phyloP scores from a whole-genome alignment of 2,113 vertebrate genomes.

The Atractosteus spatula region DNA sequence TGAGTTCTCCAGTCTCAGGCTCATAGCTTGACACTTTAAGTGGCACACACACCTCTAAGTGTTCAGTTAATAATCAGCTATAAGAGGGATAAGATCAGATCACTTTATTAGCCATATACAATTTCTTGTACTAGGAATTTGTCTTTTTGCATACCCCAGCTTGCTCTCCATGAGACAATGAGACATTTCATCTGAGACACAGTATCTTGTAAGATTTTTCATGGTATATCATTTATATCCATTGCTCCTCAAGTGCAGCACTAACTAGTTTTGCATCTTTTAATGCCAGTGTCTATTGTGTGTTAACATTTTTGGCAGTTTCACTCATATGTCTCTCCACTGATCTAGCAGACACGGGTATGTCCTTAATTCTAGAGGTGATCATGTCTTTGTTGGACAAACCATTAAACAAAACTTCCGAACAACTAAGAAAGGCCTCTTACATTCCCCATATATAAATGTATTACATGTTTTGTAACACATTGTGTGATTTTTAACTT shows the following conservation, averaged over 20 bases:
- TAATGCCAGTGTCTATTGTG: conserved; percentile 18
- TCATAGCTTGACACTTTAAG: too few relatives aligned
- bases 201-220: conserved; percentile 21
- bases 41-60: too few relatives aligned
- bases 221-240: conserved; percentile 19
- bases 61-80: too few relatives aligned
- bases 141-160: too few relatives aligned
- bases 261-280: conserved; percentile 22
- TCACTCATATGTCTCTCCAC: conserved; percentile 6
- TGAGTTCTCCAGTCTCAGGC: too few relatives aligned
- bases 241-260: conserved; percentile 17
- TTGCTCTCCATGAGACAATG: too few relatives aligned
- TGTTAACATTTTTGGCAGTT: conserved; percentile 18
- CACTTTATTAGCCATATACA: too few relatives aligned
- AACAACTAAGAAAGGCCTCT: conserved; percentile 11
- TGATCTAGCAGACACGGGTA: conserved; percentile 19
- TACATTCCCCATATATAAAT: conserved; percentile 16
- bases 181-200: conserved; percentile 3
- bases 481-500: conserved; percentile 17
- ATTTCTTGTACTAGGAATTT: too few relatives aligned
- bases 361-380: conserved; percentile 7
- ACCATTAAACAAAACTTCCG: conserved; percentile 17
- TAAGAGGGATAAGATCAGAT: too few relatives aligned
- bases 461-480: conserved; percentile 18
- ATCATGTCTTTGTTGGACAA: conserved; percentile 21